Evolutionary conservation across 2,113 vertebrate genomes (phyloP).

Genomic region (Nerophis lumbriciformis): DNA sequence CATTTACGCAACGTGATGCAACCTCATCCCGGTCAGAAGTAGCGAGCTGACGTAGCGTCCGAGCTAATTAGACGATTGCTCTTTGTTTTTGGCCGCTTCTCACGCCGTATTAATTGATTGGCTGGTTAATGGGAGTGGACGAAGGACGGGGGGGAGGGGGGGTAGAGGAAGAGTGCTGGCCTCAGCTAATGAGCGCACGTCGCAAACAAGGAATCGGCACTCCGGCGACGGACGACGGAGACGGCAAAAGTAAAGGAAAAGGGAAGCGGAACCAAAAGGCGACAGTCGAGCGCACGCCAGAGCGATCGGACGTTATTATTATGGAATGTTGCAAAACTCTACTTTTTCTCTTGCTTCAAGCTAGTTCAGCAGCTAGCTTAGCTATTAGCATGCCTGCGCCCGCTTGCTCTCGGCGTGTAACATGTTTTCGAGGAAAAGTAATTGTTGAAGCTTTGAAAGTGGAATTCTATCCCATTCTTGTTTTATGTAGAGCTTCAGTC

Average conservation of each 20-base stretch:
- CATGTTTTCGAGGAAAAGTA: no score
- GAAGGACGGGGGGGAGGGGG: constrained; percentile 2
- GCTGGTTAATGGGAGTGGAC: constrained; percentile 67
- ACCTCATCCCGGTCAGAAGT: constrained; percentile 12
- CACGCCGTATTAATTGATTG: constrained; percentile 74
- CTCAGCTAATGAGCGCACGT: constrained; percentile 56
- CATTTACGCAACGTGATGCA: no score
- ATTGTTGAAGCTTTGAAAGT: no score
- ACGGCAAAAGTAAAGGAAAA: background rate
- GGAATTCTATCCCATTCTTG: no score
- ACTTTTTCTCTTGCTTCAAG: no score
- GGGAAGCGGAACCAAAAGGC: background rate
- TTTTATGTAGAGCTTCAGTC: no score
- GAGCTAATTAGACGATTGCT: constrained; percentile 73
- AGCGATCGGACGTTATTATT: no score
- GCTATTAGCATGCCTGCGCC: no score
- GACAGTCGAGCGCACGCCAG: no score
- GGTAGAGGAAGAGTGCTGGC: constrained; percentile 38
- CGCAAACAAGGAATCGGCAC: constrained; percentile 59
- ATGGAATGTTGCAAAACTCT: no score
- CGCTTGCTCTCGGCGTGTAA: no score
- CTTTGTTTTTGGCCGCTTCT: constrained; percentile 59
- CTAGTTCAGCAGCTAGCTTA: no score
- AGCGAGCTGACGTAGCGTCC: constrained; percentile 58
- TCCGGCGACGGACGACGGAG: constrained; percentile 20